Base-by-base conservation (phyloP, 2,113 vertebrate genomes). In the Prionailurus bengalensis region DNA sequence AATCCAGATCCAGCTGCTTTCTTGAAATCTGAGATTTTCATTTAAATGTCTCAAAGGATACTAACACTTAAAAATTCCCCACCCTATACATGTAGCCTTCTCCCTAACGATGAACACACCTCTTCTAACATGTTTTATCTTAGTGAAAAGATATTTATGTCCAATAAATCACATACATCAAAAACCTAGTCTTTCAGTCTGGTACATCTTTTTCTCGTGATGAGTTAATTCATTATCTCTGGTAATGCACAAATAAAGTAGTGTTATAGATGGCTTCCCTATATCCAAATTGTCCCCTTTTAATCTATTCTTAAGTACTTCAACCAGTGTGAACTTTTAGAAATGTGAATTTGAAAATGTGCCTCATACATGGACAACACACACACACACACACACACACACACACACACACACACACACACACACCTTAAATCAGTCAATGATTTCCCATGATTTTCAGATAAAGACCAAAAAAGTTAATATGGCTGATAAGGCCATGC, bases 21-120 rank as follows among this genome's bases (percentile, higher is more conserved):
- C 63, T 48, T 33, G 7, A 96, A 96, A 93, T 78, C 53, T 95
- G 53, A 87, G 11, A 82, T 92, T 96, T 70, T 39, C 33, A 61
- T 61, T 89, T 70, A 92, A 73, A 84, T 78, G 9, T 61, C 33
- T 79, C 61, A 78, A 84, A 84, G 33, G 10, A 42, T 70, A 58
- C 51, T 88, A 23, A 88, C 7, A 70, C 21, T 93, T 96, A 78
- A 48, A 53, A 71, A 42, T 58, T 42, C 15, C 63, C 10, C 1
- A 80, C 27, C 71, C 5, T 63, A 21, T 53, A 55, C 42, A 45
- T 63, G n/a, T 65, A 87, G 55, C 65, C 27, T 74, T 76, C 55
- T 92, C 74, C 55, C n/a, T 7, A 53, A 73, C 11, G 53, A 25
- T 51, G 42, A 91, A 42, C n/a, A 19, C 27, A 42, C 42, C n/a